A percentile compares a stretch with the other conserved stretches of the same genome.
phyloP scores from a whole-genome alignment of 2,888 invertebrate species.

The Holacanthella duospinosa region DNA sequence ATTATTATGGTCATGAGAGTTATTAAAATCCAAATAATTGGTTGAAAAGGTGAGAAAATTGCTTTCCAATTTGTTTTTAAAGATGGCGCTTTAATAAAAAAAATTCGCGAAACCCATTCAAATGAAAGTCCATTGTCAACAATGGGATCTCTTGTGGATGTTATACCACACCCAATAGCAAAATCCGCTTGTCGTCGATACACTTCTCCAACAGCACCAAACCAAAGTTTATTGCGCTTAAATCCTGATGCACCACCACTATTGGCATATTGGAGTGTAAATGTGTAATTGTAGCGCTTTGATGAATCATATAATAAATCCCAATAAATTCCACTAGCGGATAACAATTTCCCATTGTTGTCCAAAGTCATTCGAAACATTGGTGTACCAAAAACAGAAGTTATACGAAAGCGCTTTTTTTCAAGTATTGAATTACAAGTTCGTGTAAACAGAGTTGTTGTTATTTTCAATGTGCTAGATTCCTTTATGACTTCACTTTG shows the following conservation, averaged over 20 bases:
- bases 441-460: neutral
- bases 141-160: neutral
- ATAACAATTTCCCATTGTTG: neutral
- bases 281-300: conserved; percentile 11
- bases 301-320: neutral
- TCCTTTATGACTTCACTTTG: neutral
- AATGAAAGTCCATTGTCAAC: neutral
- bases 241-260: conserved; percentile 12
- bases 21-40: neutral
- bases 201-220: conserved; percentile 13
- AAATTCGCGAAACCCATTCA: neutral
- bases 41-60: neutral
- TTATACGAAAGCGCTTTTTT: neutral
- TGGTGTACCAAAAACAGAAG: conserved; percentile 1
- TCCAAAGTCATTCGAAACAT: neutral
- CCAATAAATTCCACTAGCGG: conserved; percentile 9
- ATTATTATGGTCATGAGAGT: neutral
- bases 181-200: conserved; percentile 10
- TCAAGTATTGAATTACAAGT: neutral
- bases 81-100: neutral
- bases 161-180: neutral
- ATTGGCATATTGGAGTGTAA: conserved; percentile 2
- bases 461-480: too few species aligned
- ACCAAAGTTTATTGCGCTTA: conserved; percentile 4
- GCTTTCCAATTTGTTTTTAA: neutral